Evolutionary conservation across 2,888 invertebrate species (phyloP), one percentile per base, ranked within the genome.

Genomic region (Lepidochitona cinerea): DNA sequence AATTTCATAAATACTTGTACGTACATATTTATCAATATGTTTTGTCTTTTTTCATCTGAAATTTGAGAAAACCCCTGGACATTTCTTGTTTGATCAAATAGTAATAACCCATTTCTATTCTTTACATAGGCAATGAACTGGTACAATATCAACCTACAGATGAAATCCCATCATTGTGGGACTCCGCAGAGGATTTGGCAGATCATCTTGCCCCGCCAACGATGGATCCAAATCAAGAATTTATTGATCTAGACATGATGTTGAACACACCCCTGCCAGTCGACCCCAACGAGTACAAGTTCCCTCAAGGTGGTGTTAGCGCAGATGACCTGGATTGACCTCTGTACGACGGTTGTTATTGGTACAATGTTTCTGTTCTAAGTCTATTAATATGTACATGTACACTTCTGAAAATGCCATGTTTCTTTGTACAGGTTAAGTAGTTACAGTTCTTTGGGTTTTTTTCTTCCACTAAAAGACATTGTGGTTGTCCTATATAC

Each of bases 71-170:
- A n/a, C n/a, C n/a, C n/a, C n/a, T n/a, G n/a, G n/a, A n/a, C n/a
- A n/a, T n/a, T n/a, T n/a, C n/a, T n/a, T n/a, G n/a, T n/a, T n/a
- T n/a, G n/a, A n/a, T n/a, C n/a, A n/a, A n/a, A n/a, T n/a, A n/a
- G n/a, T n/a, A n/a, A n/a, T n/a, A n/a, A n/a, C n/a, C n/a, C n/a
- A n/a, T n/a, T 5, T 70, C n/a, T 49, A 23, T 67, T 18, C 33
- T 37, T 37, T 36, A 70, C 71, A 12, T 72, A 79, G 79, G 79
- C 12, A 77, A 77, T 73, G 79, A 79, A 64, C 37, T 79, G 12
- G 77, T 79, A 1, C 76, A 76, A 65, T 79, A 76, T 49, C 68
- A 73, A 0, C 36, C 66, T 12, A 70, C 72, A 12, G 75, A 74
- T 69, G 70, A 59, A 29, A 41, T 76, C 18, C 59, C 72, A 9